phyloP scores from a whole-genome alignment of 2,888 invertebrate genomes.

The Fabriciana adippe region DNA sequence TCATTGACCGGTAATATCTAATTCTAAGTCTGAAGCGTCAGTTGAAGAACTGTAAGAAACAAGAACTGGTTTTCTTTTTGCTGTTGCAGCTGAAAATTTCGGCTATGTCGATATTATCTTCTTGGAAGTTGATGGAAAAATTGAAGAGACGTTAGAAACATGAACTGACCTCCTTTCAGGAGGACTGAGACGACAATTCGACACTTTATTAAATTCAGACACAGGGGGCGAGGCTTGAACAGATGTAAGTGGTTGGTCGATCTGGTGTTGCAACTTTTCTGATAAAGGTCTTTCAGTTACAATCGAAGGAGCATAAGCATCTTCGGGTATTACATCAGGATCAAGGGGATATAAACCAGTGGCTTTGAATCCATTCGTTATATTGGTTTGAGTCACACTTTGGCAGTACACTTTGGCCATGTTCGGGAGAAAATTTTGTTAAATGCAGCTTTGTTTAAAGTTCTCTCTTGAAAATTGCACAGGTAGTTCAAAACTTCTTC shows the following conservation, averaged over 20 bases:
- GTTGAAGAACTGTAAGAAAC: conserved; percentile 43
- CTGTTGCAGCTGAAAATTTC: conserved; percentile 40
- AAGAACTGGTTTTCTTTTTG: conserved; percentile 41
- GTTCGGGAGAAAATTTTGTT: conserved; percentile 37
- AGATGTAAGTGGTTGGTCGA: conserved; percentile 34
- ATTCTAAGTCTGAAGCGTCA: conserved; percentile 39
- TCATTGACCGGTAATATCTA: conserved; percentile 41
- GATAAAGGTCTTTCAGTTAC: conserved; percentile 36
- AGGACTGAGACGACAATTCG: conserved; percentile 36
- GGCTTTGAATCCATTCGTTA: conserved; percentile 39
- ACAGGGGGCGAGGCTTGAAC: conserved; percentile 33
- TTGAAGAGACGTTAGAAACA: too few species aligned
- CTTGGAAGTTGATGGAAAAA: too few species aligned
- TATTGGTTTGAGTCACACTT: conserved; percentile 40
- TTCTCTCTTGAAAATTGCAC: conserved; percentile 24
- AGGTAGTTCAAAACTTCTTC: conserved; percentile 1
- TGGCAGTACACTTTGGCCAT: conserved; percentile 39
- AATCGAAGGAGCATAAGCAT: conserved; percentile 39
- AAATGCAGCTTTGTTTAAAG: conserved; percentile 38
- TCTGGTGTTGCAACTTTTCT: conserved; percentile 25
- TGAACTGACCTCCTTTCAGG: conserved; percentile 1
- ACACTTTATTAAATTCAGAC: conserved; percentile 35
- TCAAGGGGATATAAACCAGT: conserved; percentile 39
- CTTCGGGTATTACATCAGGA: conserved; percentile 37
- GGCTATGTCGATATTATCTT: conserved; percentile 30